Evolutionary conservation across 1,140 invertebrate genomes (phyloP).

Genomic region (Brachionus angularis): DNA sequence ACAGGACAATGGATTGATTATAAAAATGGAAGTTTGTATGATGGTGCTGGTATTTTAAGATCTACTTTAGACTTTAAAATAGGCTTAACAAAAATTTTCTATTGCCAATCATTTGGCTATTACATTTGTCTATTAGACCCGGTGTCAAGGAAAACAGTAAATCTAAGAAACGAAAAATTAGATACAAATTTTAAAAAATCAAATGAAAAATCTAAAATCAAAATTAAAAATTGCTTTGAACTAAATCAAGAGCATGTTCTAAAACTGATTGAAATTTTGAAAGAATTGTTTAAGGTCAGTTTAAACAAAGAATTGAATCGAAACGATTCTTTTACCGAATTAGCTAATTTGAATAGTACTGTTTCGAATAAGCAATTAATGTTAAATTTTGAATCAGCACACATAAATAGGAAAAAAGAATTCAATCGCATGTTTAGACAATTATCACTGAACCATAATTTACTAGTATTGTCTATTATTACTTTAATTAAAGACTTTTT

Average conservation of each 20-base stretch:
- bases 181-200: conserved; percentile 10
- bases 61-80: conserved; percentile 5
- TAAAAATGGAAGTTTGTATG: conserved; percentile 4
- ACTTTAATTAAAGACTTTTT: neutral
- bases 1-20: conserved; percentile 15
- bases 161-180: neutral
- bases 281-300: conserved; percentile 24
- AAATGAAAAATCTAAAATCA: conserved; percentile 30
- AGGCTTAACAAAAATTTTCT: neutral
- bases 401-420: neutral
- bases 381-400: neutral
- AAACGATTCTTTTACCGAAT: too few relatives aligned
- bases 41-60: conserved; percentile 6
- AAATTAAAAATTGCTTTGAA: neutral
- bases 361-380: neutral
- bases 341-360: too few relatives aligned
- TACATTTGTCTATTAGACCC: neutral
- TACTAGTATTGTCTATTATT: neutral
- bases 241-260: neutral
- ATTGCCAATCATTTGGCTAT: neutral
- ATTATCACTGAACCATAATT: neutral
- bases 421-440: neutral
- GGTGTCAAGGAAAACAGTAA: neutral
- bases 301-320: too few relatives aligned
- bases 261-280: conserved; percentile 25